Evolutionary conservation across 2,888 invertebrate species (phyloP).

Genomic region (Acanthosepion pharaonis): DNA sequence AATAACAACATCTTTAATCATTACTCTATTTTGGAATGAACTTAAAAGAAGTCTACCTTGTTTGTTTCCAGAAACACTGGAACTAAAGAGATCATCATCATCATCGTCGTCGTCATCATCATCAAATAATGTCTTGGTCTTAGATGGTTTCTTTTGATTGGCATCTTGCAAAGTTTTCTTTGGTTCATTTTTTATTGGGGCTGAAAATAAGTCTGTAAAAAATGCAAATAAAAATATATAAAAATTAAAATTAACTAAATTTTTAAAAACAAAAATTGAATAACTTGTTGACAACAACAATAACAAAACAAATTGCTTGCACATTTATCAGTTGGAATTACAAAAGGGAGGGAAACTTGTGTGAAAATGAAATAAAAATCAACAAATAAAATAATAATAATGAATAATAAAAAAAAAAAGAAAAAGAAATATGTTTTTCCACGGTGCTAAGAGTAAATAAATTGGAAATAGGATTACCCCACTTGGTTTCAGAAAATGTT

Average conservation of each 20-base stretch:
- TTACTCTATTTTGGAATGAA: too few species aligned
- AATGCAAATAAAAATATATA: background rate
- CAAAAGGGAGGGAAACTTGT: background rate
- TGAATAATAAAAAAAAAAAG: too few species aligned
- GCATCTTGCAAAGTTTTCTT: background rate
- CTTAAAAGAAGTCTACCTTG: background rate
- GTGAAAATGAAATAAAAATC: background rate
- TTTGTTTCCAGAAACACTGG: background rate
- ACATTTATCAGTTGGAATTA: background rate
- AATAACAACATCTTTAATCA: too few species aligned
- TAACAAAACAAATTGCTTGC: background rate
- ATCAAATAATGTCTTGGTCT: background rate
- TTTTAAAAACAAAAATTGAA: background rate
- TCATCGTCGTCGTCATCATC: background rate
- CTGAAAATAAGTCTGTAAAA: background rate
- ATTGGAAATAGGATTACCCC: too few species aligned
- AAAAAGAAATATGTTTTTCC: too few species aligned
- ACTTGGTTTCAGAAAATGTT: too few species aligned
- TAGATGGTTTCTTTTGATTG: background rate
- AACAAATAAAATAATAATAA: too few species aligned
- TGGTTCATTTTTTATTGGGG: background rate
- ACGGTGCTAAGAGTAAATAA: too few species aligned
- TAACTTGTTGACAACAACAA: background rate
- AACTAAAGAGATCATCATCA: background rate
- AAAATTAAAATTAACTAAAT: background rate